These are phyloP conservation scores for Nowickia ferox DNA, from an alignment of 2,888 invertebrate genomes.

Conservation along the genomic window DNA sequence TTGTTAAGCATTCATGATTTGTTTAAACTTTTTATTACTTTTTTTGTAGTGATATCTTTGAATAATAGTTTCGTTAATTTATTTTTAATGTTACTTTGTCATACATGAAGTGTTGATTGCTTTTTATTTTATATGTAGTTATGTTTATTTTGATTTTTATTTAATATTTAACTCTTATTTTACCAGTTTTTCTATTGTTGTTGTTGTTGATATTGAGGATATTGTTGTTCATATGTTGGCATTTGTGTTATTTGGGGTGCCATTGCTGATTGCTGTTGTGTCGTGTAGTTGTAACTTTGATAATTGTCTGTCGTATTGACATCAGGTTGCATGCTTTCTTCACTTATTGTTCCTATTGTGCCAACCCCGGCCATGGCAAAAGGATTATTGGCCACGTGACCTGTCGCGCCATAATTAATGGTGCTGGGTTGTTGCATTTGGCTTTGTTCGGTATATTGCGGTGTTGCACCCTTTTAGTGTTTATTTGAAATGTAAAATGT, in stretches of 20 bases:
- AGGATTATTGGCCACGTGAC: slow-evolving; percentile 85
- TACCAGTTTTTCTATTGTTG: slow-evolving; percentile 65
- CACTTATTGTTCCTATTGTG: slow-evolving; percentile 82
- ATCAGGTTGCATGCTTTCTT: slow-evolving; percentile 87
- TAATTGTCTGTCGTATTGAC: slow-evolving; percentile 64
- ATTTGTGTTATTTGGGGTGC: slow-evolving; percentile 71
- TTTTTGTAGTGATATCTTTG: not conserved
- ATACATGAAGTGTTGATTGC: slow-evolving; percentile 32
- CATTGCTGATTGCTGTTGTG: slow-evolving; percentile 68
- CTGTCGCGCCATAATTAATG: slow-evolving; percentile 86
- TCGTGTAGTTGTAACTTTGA: slow-evolving; percentile 69
- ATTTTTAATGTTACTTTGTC: slow-evolving; percentile 33
- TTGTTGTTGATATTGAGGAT: slow-evolving; percentile 74
- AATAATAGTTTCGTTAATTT: slow-evolving; percentile 9
- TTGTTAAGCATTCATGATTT: slow-evolving; percentile 30
- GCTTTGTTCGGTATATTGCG: slow-evolving; percentile 80
- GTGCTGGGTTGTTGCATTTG: slow-evolving; percentile 82
- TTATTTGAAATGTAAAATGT: slow-evolving; percentile 7
- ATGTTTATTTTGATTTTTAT: slow-evolving; percentile 10
- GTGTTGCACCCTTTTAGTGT: slow-evolving; percentile 76
- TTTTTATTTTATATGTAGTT: slow-evolving; percentile 27
- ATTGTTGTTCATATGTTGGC: slow-evolving; percentile 77
- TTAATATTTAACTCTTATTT: slow-evolving; percentile 46
- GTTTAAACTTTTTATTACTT: slow-evolving; percentile 28
- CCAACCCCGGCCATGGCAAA: slow-evolving; percentile 82